Conservation (phyloP, 30 jellyfish, hydroid and myxozoan genomes). For the Rhopilema esculentum region DNA sequence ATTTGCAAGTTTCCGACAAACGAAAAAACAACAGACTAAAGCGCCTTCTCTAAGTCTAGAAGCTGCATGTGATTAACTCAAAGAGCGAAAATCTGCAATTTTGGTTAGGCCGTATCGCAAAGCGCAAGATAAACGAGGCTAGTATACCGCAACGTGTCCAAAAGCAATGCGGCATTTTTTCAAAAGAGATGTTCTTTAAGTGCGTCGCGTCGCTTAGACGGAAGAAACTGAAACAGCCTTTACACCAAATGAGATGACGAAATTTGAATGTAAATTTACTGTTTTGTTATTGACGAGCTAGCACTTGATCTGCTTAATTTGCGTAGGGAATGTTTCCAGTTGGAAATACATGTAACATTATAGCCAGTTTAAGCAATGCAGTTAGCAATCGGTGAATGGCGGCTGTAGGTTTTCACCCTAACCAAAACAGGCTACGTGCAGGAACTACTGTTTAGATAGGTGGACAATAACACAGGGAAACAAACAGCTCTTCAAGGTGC, state of each 20-base stretch:
- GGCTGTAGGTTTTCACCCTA: neutral
- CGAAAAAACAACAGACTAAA: constrained; percentile 47
- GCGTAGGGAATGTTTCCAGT: neutral
- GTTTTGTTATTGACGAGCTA: neutral
- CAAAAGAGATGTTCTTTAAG: neutral
- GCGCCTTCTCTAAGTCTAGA: constrained; percentile 52
- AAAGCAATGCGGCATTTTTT: constrained; percentile 21
- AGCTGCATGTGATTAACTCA: constrained; percentile 49
- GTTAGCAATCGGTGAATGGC: neutral
- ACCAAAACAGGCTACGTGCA: neutral
- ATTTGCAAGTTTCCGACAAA: constrained; percentile 51
- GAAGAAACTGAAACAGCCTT: neutral
- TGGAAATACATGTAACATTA: neutral
- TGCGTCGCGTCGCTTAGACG: neutral
- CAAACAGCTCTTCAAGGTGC: too few relatives aligned
- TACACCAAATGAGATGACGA: neutral
- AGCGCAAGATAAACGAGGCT: constrained; percentile 43
- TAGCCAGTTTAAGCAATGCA: neutral
- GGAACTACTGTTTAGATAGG: neutral
- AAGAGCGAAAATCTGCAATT: constrained; percentile 27
- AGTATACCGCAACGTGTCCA: constrained; percentile 43
- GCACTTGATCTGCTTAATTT: neutral
- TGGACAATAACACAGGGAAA: too few relatives aligned
- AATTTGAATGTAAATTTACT: neutral
- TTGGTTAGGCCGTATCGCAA: constrained; percentile 56